Conservation (phyloP, 2,888 invertebrate genomes). For the Sphinx pinastri region DNA sequence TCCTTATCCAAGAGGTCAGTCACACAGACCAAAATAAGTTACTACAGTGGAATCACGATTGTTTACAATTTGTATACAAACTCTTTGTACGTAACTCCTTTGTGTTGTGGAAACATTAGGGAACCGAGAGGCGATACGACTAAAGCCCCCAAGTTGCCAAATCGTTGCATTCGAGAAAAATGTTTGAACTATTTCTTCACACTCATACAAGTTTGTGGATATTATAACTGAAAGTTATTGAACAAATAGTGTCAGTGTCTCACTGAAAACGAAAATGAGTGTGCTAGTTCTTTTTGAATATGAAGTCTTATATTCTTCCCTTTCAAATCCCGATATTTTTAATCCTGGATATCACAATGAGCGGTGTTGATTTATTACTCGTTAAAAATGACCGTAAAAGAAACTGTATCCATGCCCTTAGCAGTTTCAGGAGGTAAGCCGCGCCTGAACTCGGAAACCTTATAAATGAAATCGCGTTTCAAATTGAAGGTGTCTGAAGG, state of each 20-base stretch:
- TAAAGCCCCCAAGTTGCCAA: too few species aligned
- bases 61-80: slow-evolving; percentile 6
- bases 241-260: too few species aligned
- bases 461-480: background rate
- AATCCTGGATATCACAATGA: too few species aligned
- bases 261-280: too few species aligned
- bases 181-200: too few species aligned
- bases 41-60: background rate
- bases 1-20: background rate
- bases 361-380: background rate
- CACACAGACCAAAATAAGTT: slow-evolving; percentile 17
- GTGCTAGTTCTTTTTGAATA: too few species aligned
- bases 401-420: background rate
- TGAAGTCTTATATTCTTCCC: too few species aligned
- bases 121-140: too few species aligned
- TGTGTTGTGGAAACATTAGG: background rate
- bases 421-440: background rate
- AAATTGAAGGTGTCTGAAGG: background rate
- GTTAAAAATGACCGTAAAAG: background rate
- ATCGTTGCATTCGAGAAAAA: too few species aligned
- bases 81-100: background rate
- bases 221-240: too few species aligned
- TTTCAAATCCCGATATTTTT: too few species aligned
- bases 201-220: too few species aligned
- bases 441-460: background rate